These are phyloP conservation scores for Hypothenemus hampei DNA, from an alignment of 1,140 invertebrate genomes.

Conservation along the genomic window DNA sequence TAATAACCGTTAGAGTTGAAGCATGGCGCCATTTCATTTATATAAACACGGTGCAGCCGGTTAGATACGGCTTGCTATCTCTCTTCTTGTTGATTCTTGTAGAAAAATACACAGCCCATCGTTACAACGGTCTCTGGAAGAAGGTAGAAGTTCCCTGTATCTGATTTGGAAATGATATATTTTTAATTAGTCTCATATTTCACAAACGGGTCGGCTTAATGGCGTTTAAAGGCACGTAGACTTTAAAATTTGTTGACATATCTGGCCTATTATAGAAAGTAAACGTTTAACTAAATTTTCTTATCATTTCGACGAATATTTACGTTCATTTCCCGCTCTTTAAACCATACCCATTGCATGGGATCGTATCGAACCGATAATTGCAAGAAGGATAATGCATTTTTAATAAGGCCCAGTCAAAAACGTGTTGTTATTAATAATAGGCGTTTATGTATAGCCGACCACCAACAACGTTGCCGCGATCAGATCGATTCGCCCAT, in stretches of 20 bases:
- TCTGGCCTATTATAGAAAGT: too few species aligned
- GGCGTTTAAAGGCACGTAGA: conserved; percentile 9
- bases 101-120: conserved; percentile 25
- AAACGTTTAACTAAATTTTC: too few species aligned
- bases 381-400: conserved; percentile 41
- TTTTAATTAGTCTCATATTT: conserved; percentile 26
- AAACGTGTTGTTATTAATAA: conserved; percentile 42
- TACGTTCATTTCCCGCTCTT: too few species aligned
- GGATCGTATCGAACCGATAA: conserved; percentile 36
- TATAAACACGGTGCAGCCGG: conserved; percentile 42
- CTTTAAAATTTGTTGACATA: too few species aligned
- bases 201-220: conserved; percentile 10
- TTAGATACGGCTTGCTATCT: conserved; percentile 38
- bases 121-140: conserved; percentile 23
- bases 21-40: conserved; percentile 46
- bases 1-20: conserved; percentile 45
- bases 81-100: conserved; percentile 41
- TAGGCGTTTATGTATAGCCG: conserved; percentile 38
- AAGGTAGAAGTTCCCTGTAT: conserved; percentile 16
- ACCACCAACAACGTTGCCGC: conserved; percentile 40
- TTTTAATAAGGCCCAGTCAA: conserved; percentile 39
- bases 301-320: too few species aligned
- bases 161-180: conserved; percentile 23
- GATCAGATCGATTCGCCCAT: conserved; percentile 25
- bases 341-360: too few species aligned